Conservation (phyloP, 2,888 invertebrate species). For the Mythimna lalbum region DNA sequence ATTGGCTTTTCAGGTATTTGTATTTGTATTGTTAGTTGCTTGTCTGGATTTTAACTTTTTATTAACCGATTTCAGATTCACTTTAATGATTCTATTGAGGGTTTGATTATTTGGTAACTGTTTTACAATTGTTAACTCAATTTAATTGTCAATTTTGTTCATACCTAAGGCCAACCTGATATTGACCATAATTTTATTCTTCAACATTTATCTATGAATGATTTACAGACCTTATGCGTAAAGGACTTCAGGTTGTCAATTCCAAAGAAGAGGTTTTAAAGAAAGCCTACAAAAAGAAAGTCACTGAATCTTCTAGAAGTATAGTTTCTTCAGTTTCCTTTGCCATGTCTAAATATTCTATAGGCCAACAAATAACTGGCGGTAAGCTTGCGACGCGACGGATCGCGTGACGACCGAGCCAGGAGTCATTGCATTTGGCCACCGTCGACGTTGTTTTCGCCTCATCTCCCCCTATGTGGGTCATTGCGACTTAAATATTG, state of each 20-base stretch:
- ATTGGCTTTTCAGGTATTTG: constrained; percentile 70
- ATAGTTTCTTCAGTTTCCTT: background rate
- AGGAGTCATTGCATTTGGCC: constrained; percentile 87
- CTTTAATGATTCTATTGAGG: background rate
- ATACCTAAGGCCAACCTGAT: background rate
- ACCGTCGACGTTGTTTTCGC: constrained; percentile 65
- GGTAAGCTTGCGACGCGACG: constrained; percentile 85
- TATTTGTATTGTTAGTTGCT: constrained; percentile 9
- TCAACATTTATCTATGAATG: background rate
- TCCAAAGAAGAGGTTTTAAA: background rate
- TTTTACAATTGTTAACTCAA: background rate
- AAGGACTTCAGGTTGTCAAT: too few species aligned
- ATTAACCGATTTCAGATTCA: background rate
- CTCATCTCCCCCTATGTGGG: constrained; percentile 82
- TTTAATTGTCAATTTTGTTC: background rate
- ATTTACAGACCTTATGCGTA: fast-evolving
- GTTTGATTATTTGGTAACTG: background rate
- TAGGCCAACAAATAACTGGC: constrained; percentile 73
- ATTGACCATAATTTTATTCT: background rate
- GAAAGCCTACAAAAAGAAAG: background rate
- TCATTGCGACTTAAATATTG: constrained; percentile 81
- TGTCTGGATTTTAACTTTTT: background rate
- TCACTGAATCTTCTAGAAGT: constrained; percentile 30
- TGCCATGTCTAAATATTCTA: constrained; percentile 73
- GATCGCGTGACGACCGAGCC: constrained; percentile 87